phyloP scores from a whole-genome alignment of 2,888 invertebrate genomes.

The Cheilosia urbana region DNA sequence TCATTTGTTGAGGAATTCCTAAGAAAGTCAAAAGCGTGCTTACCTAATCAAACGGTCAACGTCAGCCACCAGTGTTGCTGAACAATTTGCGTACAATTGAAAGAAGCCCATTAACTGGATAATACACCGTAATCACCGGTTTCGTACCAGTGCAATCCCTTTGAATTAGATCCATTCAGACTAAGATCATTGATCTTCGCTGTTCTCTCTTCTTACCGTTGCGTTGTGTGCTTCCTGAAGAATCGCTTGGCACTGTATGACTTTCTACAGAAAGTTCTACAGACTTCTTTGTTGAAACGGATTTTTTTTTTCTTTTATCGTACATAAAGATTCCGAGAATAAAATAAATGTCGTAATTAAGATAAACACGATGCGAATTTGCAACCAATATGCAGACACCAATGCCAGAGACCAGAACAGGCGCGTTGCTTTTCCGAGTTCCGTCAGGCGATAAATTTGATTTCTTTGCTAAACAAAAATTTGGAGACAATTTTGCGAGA shows the following conservation, averaged over 20 bases:
- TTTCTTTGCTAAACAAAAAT: conserved; percentile 2
- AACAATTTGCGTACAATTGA: conserved; percentile 30
- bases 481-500: background rate
- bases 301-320: conserved; percentile 9
- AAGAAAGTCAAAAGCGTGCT: background rate
- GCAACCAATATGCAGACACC: conserved; percentile 17
- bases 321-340: background rate
- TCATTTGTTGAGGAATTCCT: background rate
- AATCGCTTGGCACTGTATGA: conserved; percentile 1
- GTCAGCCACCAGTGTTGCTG: background rate
- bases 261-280: conserved; percentile 6
- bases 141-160: conserved; percentile 13
- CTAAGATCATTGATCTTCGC: conserved; percentile 27
- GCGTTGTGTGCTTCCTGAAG: background rate
- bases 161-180: conserved; percentile 15
- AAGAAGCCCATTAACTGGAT: conserved; percentile 34
- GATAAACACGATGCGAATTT: conserved; percentile 7
- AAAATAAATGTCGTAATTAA: conserved; percentile 18
- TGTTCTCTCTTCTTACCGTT: conserved; percentile 1
- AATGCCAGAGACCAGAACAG: background rate
- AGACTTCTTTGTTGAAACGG: background rate
- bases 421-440: too few relatives aligned
- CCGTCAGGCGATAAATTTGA: conserved; percentile 1
- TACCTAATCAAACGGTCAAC: conserved; percentile 20
- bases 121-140: conserved; percentile 22